These are phyloP conservation scores for Etheostoma cragini DNA, from an alignment of 2,113 vertebrate species.

Conservation along the genomic window DNA sequence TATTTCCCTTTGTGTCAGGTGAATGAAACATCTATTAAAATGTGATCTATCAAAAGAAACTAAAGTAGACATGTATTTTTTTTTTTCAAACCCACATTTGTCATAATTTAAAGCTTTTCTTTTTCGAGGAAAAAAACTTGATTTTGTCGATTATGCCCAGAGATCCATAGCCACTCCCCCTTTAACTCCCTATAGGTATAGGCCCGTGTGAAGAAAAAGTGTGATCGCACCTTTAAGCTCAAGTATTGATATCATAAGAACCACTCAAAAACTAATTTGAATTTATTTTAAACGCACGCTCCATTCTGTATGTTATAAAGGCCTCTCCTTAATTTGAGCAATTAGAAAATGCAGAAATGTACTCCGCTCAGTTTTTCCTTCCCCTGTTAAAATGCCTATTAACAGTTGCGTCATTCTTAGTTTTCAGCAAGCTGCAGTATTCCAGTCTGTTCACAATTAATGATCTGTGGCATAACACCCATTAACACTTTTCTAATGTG, in stretches of 20 bases:
- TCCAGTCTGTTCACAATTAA: conserved; percentile 75
- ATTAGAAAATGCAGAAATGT: conserved; percentile 26
- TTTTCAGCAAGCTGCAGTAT: conserved; percentile 59
- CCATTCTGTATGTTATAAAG: background rate
- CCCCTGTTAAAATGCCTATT: conserved; percentile 41
- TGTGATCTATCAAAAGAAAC: conserved; percentile 1
- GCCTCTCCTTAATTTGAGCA: conserved; percentile 25
- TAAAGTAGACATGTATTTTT: background rate
- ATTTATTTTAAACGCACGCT: conserved; percentile 12
- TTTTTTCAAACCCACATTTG: background rate
- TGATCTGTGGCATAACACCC: conserved; percentile 82
- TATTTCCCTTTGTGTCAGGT: background rate
- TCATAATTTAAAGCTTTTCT: conserved; percentile 6
- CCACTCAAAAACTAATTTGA: background rate
- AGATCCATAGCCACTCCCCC: conserved; percentile 44
- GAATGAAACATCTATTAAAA: conserved; percentile 11
- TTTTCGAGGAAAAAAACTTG: conserved; percentile 2
- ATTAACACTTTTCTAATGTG: conserved; percentile 85
- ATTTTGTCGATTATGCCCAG: background rate
- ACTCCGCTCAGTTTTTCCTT: conserved; percentile 9
- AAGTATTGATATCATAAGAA: background rate
- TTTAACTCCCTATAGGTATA: background rate
- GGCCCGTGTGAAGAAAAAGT: conserved; percentile 13
- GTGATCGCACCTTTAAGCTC: background rate
- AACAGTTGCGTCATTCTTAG: conserved; percentile 60